Conservation (phyloP, 2,113 vertebrate species). For the Donacobius atricapilla region DNA sequence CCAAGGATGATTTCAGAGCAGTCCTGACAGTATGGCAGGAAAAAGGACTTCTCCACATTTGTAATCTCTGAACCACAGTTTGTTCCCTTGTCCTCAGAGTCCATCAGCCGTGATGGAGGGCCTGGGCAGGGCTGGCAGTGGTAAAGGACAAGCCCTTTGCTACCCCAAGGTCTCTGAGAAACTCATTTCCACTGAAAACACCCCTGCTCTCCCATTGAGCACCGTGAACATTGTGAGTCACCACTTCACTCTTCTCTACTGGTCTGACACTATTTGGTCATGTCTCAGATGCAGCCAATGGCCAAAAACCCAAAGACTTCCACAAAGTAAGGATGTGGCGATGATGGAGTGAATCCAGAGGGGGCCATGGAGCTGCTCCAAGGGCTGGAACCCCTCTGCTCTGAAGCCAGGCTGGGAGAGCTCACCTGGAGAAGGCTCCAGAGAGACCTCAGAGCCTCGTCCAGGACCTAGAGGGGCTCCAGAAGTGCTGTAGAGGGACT, state of each 20-base stretch:
- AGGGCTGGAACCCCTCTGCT: neutral
- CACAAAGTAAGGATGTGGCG: neutral
- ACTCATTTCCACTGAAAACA: neutral
- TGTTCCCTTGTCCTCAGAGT: too few relatives aligned
- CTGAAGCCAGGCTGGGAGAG: neutral
- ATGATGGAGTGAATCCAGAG: neutral
- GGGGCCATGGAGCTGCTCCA: fast-evolving
- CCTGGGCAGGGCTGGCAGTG: neutral
- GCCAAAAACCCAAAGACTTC: neutral
- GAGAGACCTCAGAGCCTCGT: neutral
- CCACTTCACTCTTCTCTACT: neutral
- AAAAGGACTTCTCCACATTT: neutral
- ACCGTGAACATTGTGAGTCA: neutral
- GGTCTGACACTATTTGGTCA: fast-evolving
- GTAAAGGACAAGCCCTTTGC: neutral
- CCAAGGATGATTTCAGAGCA: neutral
- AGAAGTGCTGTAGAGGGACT: neutral
- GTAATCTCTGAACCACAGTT: neutral
- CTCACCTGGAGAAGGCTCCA: neutral
- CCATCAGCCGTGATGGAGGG: fast-evolving
- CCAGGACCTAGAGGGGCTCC: neutral
- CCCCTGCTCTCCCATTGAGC: fast-evolving
- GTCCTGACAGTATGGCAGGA: neutral
- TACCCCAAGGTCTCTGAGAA: neutral
- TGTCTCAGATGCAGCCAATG: fast-evolving